Base-by-base conservation (phyloP, 2,888 invertebrate species). In the Cheilosia variabilis region DNA sequence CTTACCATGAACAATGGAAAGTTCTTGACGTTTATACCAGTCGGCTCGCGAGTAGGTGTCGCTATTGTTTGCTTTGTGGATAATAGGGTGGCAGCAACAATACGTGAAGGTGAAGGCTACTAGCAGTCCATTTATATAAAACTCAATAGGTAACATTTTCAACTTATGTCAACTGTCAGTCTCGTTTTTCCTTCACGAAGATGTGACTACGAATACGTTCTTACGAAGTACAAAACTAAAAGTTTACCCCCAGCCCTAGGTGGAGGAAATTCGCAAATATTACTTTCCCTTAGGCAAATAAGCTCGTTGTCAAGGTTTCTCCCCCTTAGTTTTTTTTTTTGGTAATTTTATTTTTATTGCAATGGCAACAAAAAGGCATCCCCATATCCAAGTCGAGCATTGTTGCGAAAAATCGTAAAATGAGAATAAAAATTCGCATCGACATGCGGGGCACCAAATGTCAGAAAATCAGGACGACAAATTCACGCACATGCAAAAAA, bases 391-490 rank as follows among this genome's bases (percentile, higher is more conserved):
- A 31, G 57, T 47, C 17, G 9, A 63, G 69, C 62, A 69, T 50
- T 69, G 62, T 63, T 69, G 69, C 62, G 47, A 50, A 80, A 80
- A 80, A 80, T 76, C 84, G 69, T 84, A 80, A 84, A 80, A 84
- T 45, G 53, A 68, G 60, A 80, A 66, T 80, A 80, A 84, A 84
- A 80, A 34, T 60, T 66, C 55, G 41, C 84, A 75, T 58, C 79
- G 57, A 57, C 66, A 68, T n/a, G 31, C 31, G 53, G 53, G 55
- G 19, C 57, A 68, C 15, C 60, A 63, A 68, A 73, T 69, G 63
- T 75, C 68, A 27, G 15, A 50, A 79, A 83, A 83, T 75, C 75
- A 75, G 69, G 63, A 60, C 75, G 45, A 69, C 60, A 68, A 75
- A 71, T 71, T 66, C 69, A 75, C 79, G 55, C 63, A 62, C 82